These are phyloP conservation scores for Hystrix cristata DNA, from an alignment of 2,113 vertebrate species.

Conservation along the genomic window DNA sequence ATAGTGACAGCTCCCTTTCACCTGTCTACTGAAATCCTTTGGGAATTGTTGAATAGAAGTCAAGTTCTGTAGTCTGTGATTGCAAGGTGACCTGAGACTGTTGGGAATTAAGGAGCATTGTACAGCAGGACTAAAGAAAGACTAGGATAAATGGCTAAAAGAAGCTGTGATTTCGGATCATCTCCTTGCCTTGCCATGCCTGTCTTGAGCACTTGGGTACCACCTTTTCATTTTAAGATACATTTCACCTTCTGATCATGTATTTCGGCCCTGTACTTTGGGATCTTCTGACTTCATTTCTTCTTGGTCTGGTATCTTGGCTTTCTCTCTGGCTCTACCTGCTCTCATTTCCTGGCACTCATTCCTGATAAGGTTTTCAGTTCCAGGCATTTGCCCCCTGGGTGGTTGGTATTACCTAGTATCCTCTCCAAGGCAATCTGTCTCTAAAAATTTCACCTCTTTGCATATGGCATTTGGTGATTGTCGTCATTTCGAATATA, in stretches of 20 bases:
- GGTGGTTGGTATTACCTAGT: neutral
- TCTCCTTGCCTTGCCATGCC: neutral
- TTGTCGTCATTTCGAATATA: slow-evolving; percentile 14
- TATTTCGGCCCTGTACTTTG: neutral
- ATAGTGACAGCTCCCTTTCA: neutral
- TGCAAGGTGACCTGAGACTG: slow-evolving; percentile 58
- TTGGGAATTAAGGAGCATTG: neutral
- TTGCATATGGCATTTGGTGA: neutral
- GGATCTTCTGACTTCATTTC: slow-evolving; percentile 8
- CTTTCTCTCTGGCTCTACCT: slow-evolving; percentile 3
- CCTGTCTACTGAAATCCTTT: slow-evolving; percentile 25
- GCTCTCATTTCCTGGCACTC: neutral
- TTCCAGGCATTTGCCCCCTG: neutral
- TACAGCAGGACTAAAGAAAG: neutral
- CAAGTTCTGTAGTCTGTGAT: slow-evolving; percentile 56
- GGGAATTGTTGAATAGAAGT: slow-evolving; percentile 42
- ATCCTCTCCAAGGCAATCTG: neutral
- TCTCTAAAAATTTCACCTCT: neutral
- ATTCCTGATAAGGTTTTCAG: neutral
- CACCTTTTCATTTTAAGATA: slow-evolving; percentile 19
- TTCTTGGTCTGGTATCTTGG: neutral
- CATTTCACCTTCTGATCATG: neutral
- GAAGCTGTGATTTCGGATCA: neutral
- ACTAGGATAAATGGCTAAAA: neutral
- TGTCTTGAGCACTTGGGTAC: neutral